Base-by-base conservation (phyloP, 1,140 invertebrate genomes). In the Trachelipus rathkii region DNA sequence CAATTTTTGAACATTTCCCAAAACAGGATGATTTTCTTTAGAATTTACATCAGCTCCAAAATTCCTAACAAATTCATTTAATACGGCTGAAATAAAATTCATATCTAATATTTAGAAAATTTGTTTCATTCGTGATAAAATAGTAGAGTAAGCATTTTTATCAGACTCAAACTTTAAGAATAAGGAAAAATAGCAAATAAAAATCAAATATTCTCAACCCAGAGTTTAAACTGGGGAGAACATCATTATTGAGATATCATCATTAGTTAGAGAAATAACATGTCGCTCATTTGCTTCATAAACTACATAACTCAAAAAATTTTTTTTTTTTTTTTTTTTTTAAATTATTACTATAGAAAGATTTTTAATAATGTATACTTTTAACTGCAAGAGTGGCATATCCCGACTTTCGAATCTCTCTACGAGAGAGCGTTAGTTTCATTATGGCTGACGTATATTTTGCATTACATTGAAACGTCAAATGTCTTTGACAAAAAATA, bases 131-230 rank as follows among this genome's bases (percentile, higher is more conserved):
- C 19, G 19, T 60, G 8, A 1, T 8, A 13, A 33, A 33, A 33
- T 6, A 33, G 33, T 33, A 1, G 33, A 33, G 33, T 60, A 60
- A 8, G 8, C 50, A 60, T 3, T 3, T 19, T 19, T 60, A 60
- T 60, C 50, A 60, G 50, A 60, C 19, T 60, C 50, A 60, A 60
- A 60, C 50, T 60, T 60, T 60, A 60, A 60, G 50, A 19, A 60
- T 15, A 60, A 60, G 11, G 50, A 60, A 60, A 8, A 19, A 19
- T 19, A 19, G 2, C 11, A 60, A 60, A 60, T 15, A 2, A 60
- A 60, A 60, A 15, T 19, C 11, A 15, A 15, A 60, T 19, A 60
- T 19, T 60, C 50, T 60, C 50, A 60, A 60, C 50, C 50, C 19
- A 13, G 2, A 60, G 19, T 19, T 60, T 60, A 15, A 60, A 19